Base-by-base conservation (phyloP, 2,888 invertebrate genomes). In the Lymantria dispar region DNA sequence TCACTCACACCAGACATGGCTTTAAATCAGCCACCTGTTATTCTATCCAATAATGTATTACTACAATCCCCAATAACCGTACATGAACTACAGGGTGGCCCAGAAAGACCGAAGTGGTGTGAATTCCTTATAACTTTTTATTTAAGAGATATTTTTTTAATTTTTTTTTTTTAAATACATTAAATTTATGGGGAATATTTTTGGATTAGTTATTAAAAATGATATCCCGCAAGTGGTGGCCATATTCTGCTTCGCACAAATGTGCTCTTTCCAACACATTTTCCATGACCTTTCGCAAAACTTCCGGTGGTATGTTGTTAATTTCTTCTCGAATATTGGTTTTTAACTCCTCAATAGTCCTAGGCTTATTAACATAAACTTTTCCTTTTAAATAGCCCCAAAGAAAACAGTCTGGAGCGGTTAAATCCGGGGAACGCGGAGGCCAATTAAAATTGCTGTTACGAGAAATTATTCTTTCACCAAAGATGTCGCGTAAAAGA, bases 311-410 rank as follows among this genome's bases (percentile, higher is more conserved):
- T 38, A 38, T 38, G 38, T n/a, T n/a, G 38, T 38, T 38, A 38
- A 38, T 38, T n/a, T 38, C n/a, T n/a, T n/a, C n/a, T n/a, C 11
- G 11, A 36, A 38, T 38, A 10, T 38, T n/a, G n/a, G 11, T n/a
- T n/a, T 38, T 38, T 38, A 38, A n/a, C 12, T 38, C 38, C n/a
- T 38, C n/a, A 38, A 38, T 38, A n/a, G 38, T 38, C n/a, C n/a
- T n/a, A n/a, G 38, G 38, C 38, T 38, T 38, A 38, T 38, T 29
- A 29, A 43, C 31, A 31, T 52, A 46, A n/a, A 48, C 43, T 38
- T 38, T 48, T 10, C 36, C 12, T 49, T 52, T 52, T 14, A 46
- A 43, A 41, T 48, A 48, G 37, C 38, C 48, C 38, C 48, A 48
- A 14, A 48, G 43, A 43, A 48, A 52, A 45, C 38, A 52, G n/a